Conservation (phyloP, 1,140 invertebrate genomes). For the Brachionus manjavacas region DNA sequence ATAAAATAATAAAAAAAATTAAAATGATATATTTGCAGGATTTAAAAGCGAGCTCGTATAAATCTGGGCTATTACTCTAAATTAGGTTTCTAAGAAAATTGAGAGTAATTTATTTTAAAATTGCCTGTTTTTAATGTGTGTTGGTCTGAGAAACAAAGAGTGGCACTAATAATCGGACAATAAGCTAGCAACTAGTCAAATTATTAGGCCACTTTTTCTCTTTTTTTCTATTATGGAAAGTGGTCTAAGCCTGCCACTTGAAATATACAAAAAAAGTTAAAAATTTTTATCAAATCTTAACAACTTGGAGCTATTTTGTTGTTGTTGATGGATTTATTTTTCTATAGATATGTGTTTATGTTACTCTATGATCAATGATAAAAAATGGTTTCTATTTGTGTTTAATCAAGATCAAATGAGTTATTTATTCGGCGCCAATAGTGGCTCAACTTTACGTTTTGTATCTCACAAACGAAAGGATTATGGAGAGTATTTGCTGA, state of each 20-base stretch:
- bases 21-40: not conserved
- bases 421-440: not conserved
- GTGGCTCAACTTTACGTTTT: not conserved
- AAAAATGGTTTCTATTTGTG: not conserved
- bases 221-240: not conserved
- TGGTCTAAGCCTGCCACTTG: not conserved
- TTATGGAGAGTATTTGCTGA: slow-evolving; percentile 9
- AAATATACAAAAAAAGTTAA: not conserved
- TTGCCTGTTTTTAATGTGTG: not conserved
- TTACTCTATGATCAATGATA: slow-evolving; percentile 3
- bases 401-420: slow-evolving; percentile 37
- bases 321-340: not conserved
- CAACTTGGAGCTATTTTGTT: not conserved
- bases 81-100: slow-evolving; percentile 18
- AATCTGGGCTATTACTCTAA: not conserved
- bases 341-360: not conserved
- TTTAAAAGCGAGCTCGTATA: too few species aligned
- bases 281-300: not conserved
- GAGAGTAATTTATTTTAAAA: not conserved
- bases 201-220: not conserved
- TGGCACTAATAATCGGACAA: not conserved
- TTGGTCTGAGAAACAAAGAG: not conserved
- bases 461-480: slow-evolving; percentile 13
- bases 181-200: not conserved
- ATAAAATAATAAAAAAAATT: not conserved